Conservation (phyloP, 2,888 invertebrate genomes). For the Nomada fucata region DNA sequence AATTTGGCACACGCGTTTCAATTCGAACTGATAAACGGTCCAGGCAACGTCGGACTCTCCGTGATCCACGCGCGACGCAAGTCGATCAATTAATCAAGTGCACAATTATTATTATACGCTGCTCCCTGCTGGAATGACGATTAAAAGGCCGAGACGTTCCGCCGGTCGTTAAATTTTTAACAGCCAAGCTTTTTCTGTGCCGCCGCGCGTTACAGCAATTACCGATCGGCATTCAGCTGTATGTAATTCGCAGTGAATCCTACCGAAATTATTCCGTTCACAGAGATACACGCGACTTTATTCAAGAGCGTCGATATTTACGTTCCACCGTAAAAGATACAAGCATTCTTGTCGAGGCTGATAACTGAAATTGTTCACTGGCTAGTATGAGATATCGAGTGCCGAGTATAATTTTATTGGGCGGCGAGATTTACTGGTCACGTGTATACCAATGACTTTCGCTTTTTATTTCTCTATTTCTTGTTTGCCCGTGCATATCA, state of each 20-base stretch:
- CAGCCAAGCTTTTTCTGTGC: not conserved
- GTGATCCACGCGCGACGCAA: not conserved
- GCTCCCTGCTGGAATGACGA: not conserved
- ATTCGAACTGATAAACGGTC: conserved; percentile 16
- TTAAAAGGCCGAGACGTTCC: not conserved
- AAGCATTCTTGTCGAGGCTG: not conserved
- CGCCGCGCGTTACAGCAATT: not conserved
- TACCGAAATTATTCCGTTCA: not conserved
- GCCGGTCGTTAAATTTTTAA: not conserved
- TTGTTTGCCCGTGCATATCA: not conserved
- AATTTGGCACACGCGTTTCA: not conserved
- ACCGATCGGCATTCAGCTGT: not conserved
- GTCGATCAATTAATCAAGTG: not conserved
- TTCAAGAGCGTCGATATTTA: not conserved
- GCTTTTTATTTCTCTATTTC: not conserved
- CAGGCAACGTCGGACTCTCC: not conserved
- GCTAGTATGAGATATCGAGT: not conserved
- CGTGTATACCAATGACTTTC: no score
- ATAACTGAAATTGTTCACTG: not conserved
- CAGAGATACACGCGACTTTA: not conserved
- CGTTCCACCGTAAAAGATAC: not conserved
- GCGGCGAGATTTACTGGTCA: not conserved
- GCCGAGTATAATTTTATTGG: not conserved
- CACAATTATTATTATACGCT: no score
- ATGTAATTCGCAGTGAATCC: not conserved